Evolutionary conservation across 2,888 invertebrate species (phyloP), one percentile per base, ranked within the genome.

Genomic region (Hirtodrosophila histrioides): DNA sequence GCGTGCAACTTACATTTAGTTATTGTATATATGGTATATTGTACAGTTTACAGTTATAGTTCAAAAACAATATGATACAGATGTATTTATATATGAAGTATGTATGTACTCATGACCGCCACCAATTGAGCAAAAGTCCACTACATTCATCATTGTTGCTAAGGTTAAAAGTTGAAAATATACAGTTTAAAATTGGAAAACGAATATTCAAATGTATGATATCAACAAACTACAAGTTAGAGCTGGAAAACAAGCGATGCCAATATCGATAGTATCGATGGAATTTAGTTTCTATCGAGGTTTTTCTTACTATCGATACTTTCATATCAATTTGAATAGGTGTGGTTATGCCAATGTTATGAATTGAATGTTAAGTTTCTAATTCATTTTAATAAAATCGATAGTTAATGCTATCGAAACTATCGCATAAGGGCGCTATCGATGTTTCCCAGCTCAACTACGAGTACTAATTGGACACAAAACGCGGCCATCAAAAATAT

Each of bases 1-100:
- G 67, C 78, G 80, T 78, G 78, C 78, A 78, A 50, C 40, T 64
- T 62, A 69, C 62, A 70, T n/a, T 60, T 65, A 75, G 31, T 54
- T 69, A 54, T 65, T 36, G 36, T 61, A 56, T 24, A 24, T 48
- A 27, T 49, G 12, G 31, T 48, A 37, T 54, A 35, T 67, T 43
- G 45, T 29, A 55, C 11, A 41, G 50, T 63, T 45, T 27, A 67
- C 39, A 53, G 27, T 60, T 53, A 62, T 41, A 57, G 50, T 44
- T 55, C 39, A 48, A 60, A 58, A 24, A 46, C n/a, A 3, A 51
- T 43, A 39, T 29, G 29, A 37, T 17, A 50, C 24, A 54, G 39
- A 43, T 51, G 12, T 53, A 23, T 33, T 10, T 11, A 31, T 4
- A 3, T 31, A 37, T 31, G 23, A 51, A 39, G 35, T 24, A 36